Evolutionary conservation across 2,113 vertebrate species (phyloP), one percentile per base, ranked within the genome.

Genomic region (Telmatochromis sp.): DNA sequence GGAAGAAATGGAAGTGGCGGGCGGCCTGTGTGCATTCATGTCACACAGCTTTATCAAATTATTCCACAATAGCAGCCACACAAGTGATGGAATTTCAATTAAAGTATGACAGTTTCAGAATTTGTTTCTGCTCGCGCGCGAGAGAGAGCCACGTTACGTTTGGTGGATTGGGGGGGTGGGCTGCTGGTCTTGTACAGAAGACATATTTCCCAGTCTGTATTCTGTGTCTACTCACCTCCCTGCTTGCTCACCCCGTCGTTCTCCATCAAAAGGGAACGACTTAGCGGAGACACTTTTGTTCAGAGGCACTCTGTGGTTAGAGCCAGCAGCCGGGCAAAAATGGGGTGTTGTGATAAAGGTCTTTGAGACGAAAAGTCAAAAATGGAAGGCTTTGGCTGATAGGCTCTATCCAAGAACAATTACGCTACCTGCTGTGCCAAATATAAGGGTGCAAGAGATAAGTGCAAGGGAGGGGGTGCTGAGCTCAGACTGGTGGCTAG

Each of bases 51-150:
- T 94, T 89, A 94, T 93, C 93, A 95, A 95, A 95, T 94, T 93
- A 94, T 94, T 87, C 84, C 87, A 93, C 93, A 95, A 94, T 89
- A 86, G 93, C 88, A 89, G 88, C 90, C 85, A 89, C 93, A 92
- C 86, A 92, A 94, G 94, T 95, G 94, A 94, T 94, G 94, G 94
- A 94, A 96, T 95, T 96, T 95, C 92, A 95, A 95, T 96, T 96
- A 95, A 95, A 94, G 57, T 92, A 90, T 95, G 95, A 95, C 95
- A 94, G 93, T 93, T 94, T 94, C 80, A 81, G 86, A 94, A 95
- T 93, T 79, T 95, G 94, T 94, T 95, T 94, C 89, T 89, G 87
- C 81, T 80, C 17, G 9, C 57, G n/a, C 6, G 10, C 1, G 60
- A 0, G 60, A 10, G 55, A 60, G 33, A 80, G 83, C 71, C 21